These are phyloP conservation scores for Andrena hattorfiana DNA, from an alignment of 2,888 invertebrate genomes.

Conservation along the genomic window DNA sequence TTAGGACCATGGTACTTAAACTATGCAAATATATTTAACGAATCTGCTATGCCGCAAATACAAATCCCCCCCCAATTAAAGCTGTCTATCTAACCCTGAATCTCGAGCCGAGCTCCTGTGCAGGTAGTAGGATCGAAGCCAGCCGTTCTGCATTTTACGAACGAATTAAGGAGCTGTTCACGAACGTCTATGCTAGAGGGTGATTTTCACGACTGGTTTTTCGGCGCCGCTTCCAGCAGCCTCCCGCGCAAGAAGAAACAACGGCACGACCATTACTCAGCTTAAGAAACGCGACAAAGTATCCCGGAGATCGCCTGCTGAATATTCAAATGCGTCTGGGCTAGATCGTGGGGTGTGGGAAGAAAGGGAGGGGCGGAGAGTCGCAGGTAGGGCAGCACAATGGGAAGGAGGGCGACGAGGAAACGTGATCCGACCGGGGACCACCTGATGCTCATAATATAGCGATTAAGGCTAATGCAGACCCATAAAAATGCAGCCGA, in stretches of 20 bases:
- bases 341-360: conserved; percentile 66
- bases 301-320: conserved; percentile 46
- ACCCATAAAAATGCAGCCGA: conserved; percentile 72
- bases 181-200: not conserved
- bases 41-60: conserved; percentile 34
- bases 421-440: conserved; percentile 12
- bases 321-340: conserved; percentile 67
- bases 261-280: no score
- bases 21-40: not conserved
- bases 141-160: conserved; percentile 29
- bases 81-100: conserved; percentile 26
- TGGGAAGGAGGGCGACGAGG: not conserved
- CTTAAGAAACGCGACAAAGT: conserved; percentile 53
- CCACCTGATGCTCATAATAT: conserved; percentile 60
- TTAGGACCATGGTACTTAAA: no score
- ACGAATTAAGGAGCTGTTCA: conserved; percentile 21
- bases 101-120: not conserved
- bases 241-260: not conserved
- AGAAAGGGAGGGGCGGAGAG: conserved; percentile 14
- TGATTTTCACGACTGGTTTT: conserved; percentile 37
- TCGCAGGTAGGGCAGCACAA: not conserved
- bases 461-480: conserved; percentile 71
- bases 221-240: not conserved
- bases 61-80: not conserved
- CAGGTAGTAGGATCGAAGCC: not conserved